Base-by-base conservation (phyloP, 2,797 vertebrate genomes). In the Hoplostethus atlanticus region DNA sequence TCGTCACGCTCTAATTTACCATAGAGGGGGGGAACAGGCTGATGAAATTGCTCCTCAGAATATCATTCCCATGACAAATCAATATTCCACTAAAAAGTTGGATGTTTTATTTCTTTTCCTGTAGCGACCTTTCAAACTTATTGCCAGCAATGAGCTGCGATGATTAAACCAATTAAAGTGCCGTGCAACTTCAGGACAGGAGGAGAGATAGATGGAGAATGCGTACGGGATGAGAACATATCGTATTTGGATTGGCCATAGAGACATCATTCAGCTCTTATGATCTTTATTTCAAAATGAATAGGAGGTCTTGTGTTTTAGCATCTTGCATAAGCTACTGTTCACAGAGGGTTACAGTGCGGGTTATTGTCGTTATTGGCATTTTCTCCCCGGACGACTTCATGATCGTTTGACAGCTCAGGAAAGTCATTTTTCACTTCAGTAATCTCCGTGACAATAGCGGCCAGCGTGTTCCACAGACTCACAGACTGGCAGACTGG, bases 11-110 rank as follows among this genome's bases (percentile, higher is more conserved):
- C 47, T 77, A 85, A 91, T 88, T 80, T 83, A 75, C 71, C 78
- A 74, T 67, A 73, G 74, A 83, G 69, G 71, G 51, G 76, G 79
- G 21, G 21, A 87, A 81, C 77, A 81, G 77, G 73, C 68, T 21
- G 76, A 84, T 71, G 38, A 79, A 91, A 88, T 91, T 83, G 64
- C 77, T 80, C 77, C 77, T 47, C 66, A 38, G 67, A 78, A 83
- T 77, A 79, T 85, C 68, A 62, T 69, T 82, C 71, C 83, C 83
- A 80, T 82, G 83, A 79, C 85, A 34, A 88, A 88, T 91, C 76
- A 86, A 83, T 84, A 87, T 78, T 72, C 70, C 38, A 54, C 73
- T 63, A 65, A 79, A 75, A 77, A 77, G 54, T 68, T 55, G 10
- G 21, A 50, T 64, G 64, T 64, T 80, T 61, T 57, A 61, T 80